Evolutionary conservation across 2,797 vertebrate genomes (phyloP), one percentile per base, ranked within the genome.

Genomic region (Tauraco hartlaubi): DNA sequence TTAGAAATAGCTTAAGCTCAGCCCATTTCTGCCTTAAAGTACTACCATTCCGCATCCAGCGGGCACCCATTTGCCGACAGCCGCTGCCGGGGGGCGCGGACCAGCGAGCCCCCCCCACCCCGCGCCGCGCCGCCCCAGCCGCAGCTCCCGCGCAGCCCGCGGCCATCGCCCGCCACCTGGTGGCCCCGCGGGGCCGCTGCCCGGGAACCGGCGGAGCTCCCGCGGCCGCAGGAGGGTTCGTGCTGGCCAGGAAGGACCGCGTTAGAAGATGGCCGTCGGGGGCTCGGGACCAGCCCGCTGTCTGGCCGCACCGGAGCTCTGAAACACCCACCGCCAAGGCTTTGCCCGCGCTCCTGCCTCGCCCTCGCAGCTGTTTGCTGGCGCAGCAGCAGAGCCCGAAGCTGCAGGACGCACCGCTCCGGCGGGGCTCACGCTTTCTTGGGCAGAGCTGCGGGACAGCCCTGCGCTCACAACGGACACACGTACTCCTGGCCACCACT

Each of bases 141-240:
- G n/a, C n/a, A n/a, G n/a, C n/a, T n/a, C 39, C 39, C 12, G 39
- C 39, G 14, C 39, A 14, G 39, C 39, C 39, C 12, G 28, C 59
- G 59, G 75, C 44, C 1, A 17, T 35, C 7, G 90, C 81, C 7
- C 77, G 85, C 97, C 97, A 76, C 43, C 97, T 94, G 11, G 95
- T 90, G 97, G 96, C 74, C 31, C 46, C 6, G 61, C 8, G 1
- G 25, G 8, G 73, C 49, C 58, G 80, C 5, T 52, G 29, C 64
- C 37, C 4, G 3, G 29, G 35, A 73, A 41, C 11, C 4, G 44
- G 14, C 0, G 8, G 4, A 12, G 39, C 49, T 35, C n/a, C 62
- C 5, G 0, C 2, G 7, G 49, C 8, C 0, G 17, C 21, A 17
- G 23, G 21, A 61, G 39, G 23, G 31, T 62, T 43, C 25, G 14